Conservation (phyloP, 2,797 vertebrate species). For the Balearica regulorum region DNA sequence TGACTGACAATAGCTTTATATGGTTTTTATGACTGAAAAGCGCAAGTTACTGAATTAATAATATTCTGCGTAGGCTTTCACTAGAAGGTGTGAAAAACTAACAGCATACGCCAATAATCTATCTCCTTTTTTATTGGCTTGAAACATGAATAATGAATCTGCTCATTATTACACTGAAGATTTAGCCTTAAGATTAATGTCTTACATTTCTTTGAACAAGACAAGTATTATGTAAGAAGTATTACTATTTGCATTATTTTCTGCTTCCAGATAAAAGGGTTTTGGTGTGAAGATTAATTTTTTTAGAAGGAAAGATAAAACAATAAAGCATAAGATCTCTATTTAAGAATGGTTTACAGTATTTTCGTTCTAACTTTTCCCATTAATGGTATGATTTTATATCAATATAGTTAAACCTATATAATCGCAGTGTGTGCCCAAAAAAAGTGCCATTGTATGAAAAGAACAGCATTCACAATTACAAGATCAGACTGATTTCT, state of each 20-base stretch:
- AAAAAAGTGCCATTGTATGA: background rate
- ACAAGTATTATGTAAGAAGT: background rate
- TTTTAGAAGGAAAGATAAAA: background rate
- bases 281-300: background rate
- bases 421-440: background rate
- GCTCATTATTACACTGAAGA: background rate
- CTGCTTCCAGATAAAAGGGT: background rate
- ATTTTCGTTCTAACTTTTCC: background rate
- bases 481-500: background rate
- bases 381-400: background rate
- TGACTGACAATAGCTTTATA: background rate
- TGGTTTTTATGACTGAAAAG: background rate
- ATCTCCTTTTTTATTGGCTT: background rate
- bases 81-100: background rate
- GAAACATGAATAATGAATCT: slow-evolving; percentile 1
- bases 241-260: background rate
- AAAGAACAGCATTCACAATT: background rate
- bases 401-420: background rate
- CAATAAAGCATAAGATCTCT: background rate
- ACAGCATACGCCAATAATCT: background rate
- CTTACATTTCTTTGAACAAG: background rate
- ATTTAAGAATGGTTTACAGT: background rate
- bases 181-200: background rate
- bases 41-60: background rate
- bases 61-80: background rate